These are phyloP conservation scores for Melolontha melolontha DNA, from an alignment of 2,888 invertebrate species.

Conservation along the genomic window DNA sequence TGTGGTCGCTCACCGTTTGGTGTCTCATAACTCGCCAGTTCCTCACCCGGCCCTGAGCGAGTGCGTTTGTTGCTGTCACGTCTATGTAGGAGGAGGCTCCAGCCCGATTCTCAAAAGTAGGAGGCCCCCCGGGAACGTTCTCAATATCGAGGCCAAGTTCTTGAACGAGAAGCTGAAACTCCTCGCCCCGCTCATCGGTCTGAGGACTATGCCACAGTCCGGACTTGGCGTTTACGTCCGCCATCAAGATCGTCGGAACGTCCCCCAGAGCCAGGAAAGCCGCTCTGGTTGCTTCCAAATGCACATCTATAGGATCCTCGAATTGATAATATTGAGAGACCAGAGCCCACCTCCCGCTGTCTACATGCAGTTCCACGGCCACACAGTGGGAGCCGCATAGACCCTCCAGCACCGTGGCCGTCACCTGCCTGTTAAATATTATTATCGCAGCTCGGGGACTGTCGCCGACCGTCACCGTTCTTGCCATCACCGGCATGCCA, in stretches of 20 bases:
- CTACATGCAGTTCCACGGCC: too few relatives aligned
- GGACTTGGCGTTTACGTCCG: too few relatives aligned
- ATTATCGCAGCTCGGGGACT: too few relatives aligned
- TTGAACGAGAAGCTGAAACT: conserved; percentile 2
- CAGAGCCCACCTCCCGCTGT: too few relatives aligned
- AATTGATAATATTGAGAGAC: conserved; percentile 1
- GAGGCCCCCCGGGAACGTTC: not conserved
- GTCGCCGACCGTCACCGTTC: not conserved
- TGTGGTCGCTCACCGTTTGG: too few relatives aligned
- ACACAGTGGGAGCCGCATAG: too few relatives aligned
- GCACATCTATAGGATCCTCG: not conserved
- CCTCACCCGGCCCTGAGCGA: not conserved
- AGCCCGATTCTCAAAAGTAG: conserved; percentile 21
- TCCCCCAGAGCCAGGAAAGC: too few relatives aligned
- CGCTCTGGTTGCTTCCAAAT: not conserved
- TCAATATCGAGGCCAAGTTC: conserved; percentile 2
- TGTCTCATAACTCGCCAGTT: conserved; percentile 1
- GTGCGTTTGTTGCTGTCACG: conserved; percentile 2
- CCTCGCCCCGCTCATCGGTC: conserved; percentile 26
- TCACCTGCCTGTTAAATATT: too few relatives aligned
- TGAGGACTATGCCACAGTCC: conserved; percentile 9
- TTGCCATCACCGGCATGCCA: not conserved
- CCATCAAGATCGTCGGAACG: too few relatives aligned
- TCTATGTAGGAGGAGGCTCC: conserved; percentile 19
- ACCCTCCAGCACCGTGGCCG: too few relatives aligned